Evolutionary conservation across 1,140 invertebrate species (phyloP), one percentile per base, ranked within the genome.

Genomic region (Leptonema lineaticorne): DNA sequence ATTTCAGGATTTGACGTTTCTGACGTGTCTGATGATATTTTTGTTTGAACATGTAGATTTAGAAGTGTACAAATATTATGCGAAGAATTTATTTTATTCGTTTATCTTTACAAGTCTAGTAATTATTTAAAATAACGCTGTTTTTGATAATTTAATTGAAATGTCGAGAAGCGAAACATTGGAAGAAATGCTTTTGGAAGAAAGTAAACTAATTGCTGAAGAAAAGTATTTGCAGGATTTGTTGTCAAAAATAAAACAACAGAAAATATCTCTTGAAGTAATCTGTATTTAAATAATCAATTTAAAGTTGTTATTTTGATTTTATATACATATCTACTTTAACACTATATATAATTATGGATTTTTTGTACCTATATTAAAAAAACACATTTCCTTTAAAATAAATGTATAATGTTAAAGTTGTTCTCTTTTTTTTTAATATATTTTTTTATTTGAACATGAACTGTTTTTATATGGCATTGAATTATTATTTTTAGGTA

Each of bases 181-280:
- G 18, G 20, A 50, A 11, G 46, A 59, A 16, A 33, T 59, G 18
- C 1, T 8, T 11, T 4, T 30, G 18, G 62, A 64, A 64, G 24
- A 64, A 8, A 16, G 0, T n/a, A 64, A 26, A 18, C 22, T 64
- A 29, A n/a, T 14, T 11, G 16, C 27, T 16, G 26, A 50, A 29
- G 45, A 64, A 30, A 20, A 29, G 9, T 28, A 26, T n/a, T 5
- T 64, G 18, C 7, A 16, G 29, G 22, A 50, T 22, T 0, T 29
- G 14, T 14, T 50, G 16, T 8, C 41, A 8, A 29, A 64, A 64
- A 28, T 64, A 5, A 64, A 53, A 64, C 11, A 48, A 11, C 46
- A 50, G 16, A 64, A 26, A 53, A 28, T 64, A 28, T 41, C 59
- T 1, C 20, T 63, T 1, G 33, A 63, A 26, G 59, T 58, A 7